These are phyloP conservation scores for Rhamnusium bicolor DNA, from an alignment of 2,888 invertebrate genomes.

Conservation along the genomic window DNA sequence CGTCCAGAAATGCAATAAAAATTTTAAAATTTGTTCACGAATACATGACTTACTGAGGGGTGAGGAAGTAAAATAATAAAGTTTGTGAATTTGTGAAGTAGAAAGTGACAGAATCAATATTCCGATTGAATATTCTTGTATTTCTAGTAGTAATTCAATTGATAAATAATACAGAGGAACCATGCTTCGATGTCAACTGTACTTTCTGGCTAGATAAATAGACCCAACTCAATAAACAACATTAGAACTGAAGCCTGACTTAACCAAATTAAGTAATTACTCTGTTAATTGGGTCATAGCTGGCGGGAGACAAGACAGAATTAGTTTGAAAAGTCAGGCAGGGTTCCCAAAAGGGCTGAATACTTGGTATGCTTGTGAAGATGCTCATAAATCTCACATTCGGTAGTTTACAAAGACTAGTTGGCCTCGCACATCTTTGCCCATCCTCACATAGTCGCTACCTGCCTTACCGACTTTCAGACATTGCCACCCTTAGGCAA, in stretches of 20 bases:
- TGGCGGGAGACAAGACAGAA: slow-evolving; percentile 31
- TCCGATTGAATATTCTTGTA: no score
- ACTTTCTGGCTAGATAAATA: slow-evolving; percentile 1
- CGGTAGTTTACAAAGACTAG: slow-evolving; percentile 60
- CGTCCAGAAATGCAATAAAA: no score
- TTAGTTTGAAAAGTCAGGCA: slow-evolving; percentile 28
- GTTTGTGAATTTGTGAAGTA: no score
- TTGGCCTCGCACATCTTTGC: slow-evolving; percentile 55
- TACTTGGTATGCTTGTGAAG: slow-evolving; percentile 56
- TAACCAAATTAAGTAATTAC: slow-evolving; percentile 55
- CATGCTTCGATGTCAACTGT: background rate
- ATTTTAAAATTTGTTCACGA: no score
- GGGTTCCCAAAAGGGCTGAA: slow-evolving; percentile 51
- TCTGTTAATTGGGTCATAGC: slow-evolving; percentile 54
- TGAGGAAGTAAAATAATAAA: no score
- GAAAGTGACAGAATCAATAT: background rate
- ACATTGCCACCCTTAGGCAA: slow-evolving; percentile 43
- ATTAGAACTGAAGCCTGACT: slow-evolving; percentile 38
- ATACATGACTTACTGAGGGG: no score
- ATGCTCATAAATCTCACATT: slow-evolving; percentile 59
- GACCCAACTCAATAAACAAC: slow-evolving; percentile 25
- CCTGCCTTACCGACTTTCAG: slow-evolving; percentile 47
- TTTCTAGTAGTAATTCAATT: background rate
- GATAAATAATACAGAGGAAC: background rate
- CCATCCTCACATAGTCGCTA: slow-evolving; percentile 42